Evolutionary conservation across 2,888 invertebrate species (phyloP).

Genomic region (Nematopogon swammerdamellus): DNA sequence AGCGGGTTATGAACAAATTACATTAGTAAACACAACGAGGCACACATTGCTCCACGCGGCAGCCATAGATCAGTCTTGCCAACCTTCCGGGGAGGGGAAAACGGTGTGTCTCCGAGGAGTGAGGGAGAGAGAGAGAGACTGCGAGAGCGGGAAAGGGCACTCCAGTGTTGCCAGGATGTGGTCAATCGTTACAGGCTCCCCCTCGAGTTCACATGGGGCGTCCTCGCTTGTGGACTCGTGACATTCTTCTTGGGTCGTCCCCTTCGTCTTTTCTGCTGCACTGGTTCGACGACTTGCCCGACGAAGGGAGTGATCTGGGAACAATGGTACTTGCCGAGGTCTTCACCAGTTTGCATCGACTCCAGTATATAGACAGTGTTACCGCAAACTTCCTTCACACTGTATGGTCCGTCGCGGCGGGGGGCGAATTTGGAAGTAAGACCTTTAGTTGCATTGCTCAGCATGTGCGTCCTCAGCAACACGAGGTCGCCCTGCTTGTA

Average conservation of each 20-base stretch:
- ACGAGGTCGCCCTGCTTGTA: constrained; percentile 1
- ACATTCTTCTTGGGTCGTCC: constrained; percentile 1
- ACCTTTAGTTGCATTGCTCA: constrained; percentile 1
- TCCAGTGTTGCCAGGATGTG: no score
- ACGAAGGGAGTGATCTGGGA: constrained; percentile 4
- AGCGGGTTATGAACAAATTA: no score
- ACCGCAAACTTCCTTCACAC: not conserved
- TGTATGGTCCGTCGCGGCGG: constrained; percentile 3
- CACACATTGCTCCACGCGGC: no score
- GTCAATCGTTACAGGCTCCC: constrained; percentile 3
- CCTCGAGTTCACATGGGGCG: constrained; percentile 1
- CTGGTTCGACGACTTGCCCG: not conserved
- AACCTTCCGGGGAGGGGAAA: no score
- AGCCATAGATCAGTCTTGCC: no score
- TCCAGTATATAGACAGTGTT: not conserved
- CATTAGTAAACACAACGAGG: no score
- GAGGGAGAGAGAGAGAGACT: no score
- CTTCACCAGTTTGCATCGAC: not conserved
- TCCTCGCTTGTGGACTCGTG: not conserved
- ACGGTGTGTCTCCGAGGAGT: no score
- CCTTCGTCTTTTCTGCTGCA: constrained; percentile 1
- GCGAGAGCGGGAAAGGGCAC: no score
- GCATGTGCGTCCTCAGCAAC: not conserved
- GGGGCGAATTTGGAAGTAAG: constrained; percentile 2
- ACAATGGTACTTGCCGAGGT: constrained; percentile 1